Evolutionary conservation across 2,113 vertebrate genomes (phyloP).

Genomic region (Crocuta crocuta): DNA sequence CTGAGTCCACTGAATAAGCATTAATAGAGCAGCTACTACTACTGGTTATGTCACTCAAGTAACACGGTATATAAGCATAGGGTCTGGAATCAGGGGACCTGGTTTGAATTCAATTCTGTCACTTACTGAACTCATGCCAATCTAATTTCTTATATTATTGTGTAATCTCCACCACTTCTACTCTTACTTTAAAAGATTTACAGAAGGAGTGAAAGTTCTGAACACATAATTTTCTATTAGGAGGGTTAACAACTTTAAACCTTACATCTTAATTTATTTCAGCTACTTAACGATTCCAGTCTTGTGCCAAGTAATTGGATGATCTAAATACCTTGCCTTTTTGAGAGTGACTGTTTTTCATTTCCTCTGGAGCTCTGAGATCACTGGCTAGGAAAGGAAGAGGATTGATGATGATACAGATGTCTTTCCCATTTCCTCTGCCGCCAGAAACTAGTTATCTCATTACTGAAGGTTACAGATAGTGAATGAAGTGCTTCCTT

Average conservation of each 20-base stretch:
- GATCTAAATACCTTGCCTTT: neutral
- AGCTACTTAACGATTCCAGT: constrained; percentile 25
- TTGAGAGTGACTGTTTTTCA: neutral
- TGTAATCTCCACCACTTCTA: neutral
- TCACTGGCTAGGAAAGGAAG: constrained; percentile 12
- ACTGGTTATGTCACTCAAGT: too few species aligned
- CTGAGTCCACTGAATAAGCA: too few species aligned
- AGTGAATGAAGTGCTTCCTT: neutral
- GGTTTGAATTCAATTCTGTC: too few species aligned
- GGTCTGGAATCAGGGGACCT: too few species aligned
- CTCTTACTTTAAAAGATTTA: constrained; percentile 1
- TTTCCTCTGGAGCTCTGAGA: constrained; percentile 13
- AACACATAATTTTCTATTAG: neutral
- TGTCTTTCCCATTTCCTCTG: neutral
- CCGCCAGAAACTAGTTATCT: neutral
- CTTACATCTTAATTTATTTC: constrained; percentile 4
- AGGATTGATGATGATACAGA: neutral
- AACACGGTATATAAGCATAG: too few species aligned
- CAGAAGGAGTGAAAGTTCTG: neutral
- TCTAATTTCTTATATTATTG: neutral
- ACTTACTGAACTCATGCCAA: neutral
- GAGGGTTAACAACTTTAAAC: neutral
- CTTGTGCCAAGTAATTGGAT: neutral
- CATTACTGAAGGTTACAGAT: neutral
- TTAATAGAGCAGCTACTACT: too few species aligned